Percentiles rank a stretch among this genome's conserved stretches.
phyloP scores from a whole-genome alignment of 2,797 vertebrate genomes.

The Darevskia mixta region DNA sequence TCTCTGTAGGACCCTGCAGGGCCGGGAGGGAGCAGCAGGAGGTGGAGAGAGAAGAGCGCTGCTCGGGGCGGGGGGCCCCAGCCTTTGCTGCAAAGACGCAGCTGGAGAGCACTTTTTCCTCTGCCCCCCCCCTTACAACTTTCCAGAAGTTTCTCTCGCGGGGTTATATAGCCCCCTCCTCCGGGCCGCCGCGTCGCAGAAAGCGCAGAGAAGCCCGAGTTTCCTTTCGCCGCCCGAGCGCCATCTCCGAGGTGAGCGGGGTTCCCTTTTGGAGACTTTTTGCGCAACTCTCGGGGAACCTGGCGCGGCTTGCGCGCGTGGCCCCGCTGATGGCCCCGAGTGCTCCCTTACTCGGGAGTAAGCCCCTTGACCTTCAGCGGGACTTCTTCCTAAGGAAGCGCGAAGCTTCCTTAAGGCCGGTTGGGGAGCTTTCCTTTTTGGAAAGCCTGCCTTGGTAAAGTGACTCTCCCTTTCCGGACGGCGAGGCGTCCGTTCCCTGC shows the following conservation, averaged over 20 bases:
- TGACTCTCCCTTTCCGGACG: too few relatives aligned
- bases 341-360: too few relatives aligned
- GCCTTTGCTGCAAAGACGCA: constrained; percentile 27
- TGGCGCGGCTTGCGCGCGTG: too few relatives aligned
- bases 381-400: too few relatives aligned
- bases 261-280: fast-evolving
- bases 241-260: not conserved
- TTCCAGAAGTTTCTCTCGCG: constrained; percentile 82
- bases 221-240: too few relatives aligned
- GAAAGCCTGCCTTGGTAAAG: too few relatives aligned
- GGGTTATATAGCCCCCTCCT: constrained; percentile 78
- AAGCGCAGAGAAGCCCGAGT: not conserved
- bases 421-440: too few relatives aligned
- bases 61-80: not conserved
- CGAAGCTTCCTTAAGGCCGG: too few relatives aligned
- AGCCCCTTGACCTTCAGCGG: too few relatives aligned
- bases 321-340: too few relatives aligned
- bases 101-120: constrained; percentile 5
- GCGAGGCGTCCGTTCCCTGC: too few relatives aligned
- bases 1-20: not conserved
- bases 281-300: not conserved
- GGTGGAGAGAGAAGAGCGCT: too few relatives aligned
- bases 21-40: not conserved
- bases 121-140: constrained; percentile 26
- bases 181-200: constrained; percentile 4